Conservation (phyloP, 2,113 vertebrate species). For the Brachyhypopomus gauderio region DNA sequence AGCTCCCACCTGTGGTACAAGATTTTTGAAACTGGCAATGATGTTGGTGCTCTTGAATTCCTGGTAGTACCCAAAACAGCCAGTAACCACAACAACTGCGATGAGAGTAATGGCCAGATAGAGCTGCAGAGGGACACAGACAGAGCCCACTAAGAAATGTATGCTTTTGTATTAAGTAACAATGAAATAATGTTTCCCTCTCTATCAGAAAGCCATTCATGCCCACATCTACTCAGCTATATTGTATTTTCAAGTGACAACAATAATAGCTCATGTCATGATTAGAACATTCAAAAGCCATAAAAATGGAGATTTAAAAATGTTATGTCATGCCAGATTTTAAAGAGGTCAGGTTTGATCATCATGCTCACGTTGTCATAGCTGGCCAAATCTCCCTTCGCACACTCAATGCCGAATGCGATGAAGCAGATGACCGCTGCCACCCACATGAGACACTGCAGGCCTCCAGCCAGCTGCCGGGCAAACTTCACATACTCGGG, state of each 20-base stretch:
- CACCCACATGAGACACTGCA: constrained; percentile 88
- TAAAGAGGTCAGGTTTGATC: background rate
- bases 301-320: too few species aligned
- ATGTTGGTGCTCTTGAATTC: constrained; percentile 93
- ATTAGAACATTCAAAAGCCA: too few species aligned
- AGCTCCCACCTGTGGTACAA: constrained; percentile 86
- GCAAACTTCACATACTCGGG: constrained; percentile 93
- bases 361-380: constrained; percentile 81
- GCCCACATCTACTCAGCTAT: background rate
- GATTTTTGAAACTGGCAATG: constrained; percentile 93
- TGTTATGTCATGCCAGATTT: too few species aligned
- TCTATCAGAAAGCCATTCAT: too few species aligned
- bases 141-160: background rate
- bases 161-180: background rate
- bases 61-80: constrained; percentile 92
- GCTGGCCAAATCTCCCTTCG: constrained; percentile 83
- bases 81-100: constrained; percentile 85
- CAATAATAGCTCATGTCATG: too few species aligned
- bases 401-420: constrained; percentile 88
- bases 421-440: constrained; percentile 91
- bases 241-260: background rate
- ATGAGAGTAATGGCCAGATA: constrained; percentile 89
- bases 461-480: constrained; percentile 89
- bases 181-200: background rate
- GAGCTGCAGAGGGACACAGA: constrained; percentile 67